phyloP scores from a whole-genome alignment of 2,888 invertebrate species.

The Oxycera nigricornis region DNA sequence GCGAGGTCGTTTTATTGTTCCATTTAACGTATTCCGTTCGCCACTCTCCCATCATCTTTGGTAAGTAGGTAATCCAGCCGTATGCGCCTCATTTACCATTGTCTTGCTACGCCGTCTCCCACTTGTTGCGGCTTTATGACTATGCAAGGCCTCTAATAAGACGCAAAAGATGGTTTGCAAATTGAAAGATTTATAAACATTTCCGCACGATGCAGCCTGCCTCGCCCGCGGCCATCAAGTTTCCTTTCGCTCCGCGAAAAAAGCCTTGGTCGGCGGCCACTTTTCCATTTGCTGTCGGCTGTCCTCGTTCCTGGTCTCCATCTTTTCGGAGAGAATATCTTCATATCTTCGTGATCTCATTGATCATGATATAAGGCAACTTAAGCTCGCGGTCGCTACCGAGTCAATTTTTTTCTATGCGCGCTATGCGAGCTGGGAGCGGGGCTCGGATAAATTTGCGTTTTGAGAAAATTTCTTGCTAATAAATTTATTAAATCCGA shows the following conservation, averaged over 20 bases:
- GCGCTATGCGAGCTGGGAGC: not conserved
- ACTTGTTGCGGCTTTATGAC: constrained; percentile 22
- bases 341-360: constrained; percentile 38
- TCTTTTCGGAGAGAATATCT: constrained; percentile 34
- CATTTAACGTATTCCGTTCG: constrained; percentile 10
- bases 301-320: constrained; percentile 26
- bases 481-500: constrained; percentile 48
- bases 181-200: constrained; percentile 47
- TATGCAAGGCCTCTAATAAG: constrained; percentile 31
- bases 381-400: not conserved
- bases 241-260: not conserved
- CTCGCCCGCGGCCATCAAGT: constrained; percentile 25
- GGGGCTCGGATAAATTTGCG: constrained; percentile 44
- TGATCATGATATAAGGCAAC: constrained; percentile 22
- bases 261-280: not conserved
- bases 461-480: constrained; percentile 48
- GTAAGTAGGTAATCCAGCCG: constrained; percentile 12
- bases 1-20: not conserved
- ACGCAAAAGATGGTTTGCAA: constrained; percentile 45
- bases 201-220: not conserved
- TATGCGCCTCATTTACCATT: constrained; percentile 32
- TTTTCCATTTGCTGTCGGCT: constrained; percentile 14
- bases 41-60: constrained; percentile 23
- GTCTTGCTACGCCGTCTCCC: not conserved
- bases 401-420: constrained; percentile 21